Base-by-base conservation (phyloP, 2,888 invertebrate species). In the Thumatha senex region DNA sequence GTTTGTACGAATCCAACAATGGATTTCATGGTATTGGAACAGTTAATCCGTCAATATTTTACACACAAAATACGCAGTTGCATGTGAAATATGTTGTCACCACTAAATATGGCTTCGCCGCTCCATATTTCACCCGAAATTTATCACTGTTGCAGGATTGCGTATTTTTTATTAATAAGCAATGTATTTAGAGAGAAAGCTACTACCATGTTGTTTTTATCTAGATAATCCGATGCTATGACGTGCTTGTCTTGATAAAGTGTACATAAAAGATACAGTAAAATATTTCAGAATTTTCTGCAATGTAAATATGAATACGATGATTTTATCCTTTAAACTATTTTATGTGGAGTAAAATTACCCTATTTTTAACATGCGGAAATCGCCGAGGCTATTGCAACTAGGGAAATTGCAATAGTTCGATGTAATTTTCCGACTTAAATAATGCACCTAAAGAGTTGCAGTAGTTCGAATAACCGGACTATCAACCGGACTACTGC, bases 101-200 rank as follows among this genome's bases (percentile, higher is more conserved):
- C 33, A 51, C 58, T 39, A 56, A 59, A 54, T 62, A 54, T 48
- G 35, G 40, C 42, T 7, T 10, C 15, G 15, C 14, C 50, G 53
- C 24, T 48, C 29, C 51, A 58, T 52, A 52, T 62, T 56, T 56
- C 50, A 54, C 48, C 33, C 33, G 24, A 14, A 41, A 41, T n/a
- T 47, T 53, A 45, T 48, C 43, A 36, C 36, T 30, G 30, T 12
- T 41, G 43, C 29, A 36, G 50, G 41, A 61, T 56, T 54, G 45
- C 46, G 48, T 45, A 47, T 45, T 52, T 51, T 44, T 61, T 59
- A 59, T 56, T 45, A 29, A 35, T 31, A 38, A 18, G 34, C 12
- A 35, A 46, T 42, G 38, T 53, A 41, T 48, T 56, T 49, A 39
- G 29, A 50, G 46, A 12, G 42, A 34, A 47, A 46, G 48, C 40